phyloP scores from a whole-genome alignment of 92 coral and sea anemone genomes.

The Phenganax stokvisi region DNA sequence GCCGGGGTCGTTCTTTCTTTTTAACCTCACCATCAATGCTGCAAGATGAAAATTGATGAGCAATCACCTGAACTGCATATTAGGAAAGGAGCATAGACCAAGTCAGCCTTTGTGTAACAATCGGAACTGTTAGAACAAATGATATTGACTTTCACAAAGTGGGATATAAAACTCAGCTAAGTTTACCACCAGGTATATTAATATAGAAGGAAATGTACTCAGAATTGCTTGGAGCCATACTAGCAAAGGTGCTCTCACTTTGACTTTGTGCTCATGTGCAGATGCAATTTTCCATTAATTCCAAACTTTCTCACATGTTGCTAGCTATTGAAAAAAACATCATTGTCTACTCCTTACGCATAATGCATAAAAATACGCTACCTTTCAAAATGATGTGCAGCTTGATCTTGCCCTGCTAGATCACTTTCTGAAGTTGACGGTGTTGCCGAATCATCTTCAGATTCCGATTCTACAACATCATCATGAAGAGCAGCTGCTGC shows the following conservation, averaged over 20 bases:
- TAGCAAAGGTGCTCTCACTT: no score
- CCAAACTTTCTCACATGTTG: neutral
- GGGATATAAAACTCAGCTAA: no score
- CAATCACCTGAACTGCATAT: neutral
- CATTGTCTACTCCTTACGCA: neutral
- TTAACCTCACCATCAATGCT: neutral
- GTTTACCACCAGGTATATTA: no score
- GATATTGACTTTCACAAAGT: no score
- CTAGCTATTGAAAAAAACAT: neutral
- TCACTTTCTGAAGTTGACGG: neutral
- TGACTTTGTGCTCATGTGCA: no score
- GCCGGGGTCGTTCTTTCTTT: conserved; percentile 18
- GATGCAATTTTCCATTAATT: no score
- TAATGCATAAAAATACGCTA: neutral
- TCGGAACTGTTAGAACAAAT: no score
- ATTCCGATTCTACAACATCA: conserved; percentile 45
- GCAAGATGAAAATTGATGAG: neutral
- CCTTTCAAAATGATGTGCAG: conserved; percentile 19
- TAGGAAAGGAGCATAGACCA: no score
- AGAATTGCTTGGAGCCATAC: no score
- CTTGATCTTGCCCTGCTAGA: conserved; percentile 3
- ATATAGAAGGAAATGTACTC: no score
- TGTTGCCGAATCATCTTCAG: conserved; percentile 41
- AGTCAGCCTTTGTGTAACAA: no score
- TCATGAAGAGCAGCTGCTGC: conserved; percentile 81